phyloP scores from a whole-genome alignment of 1,140 invertebrate genomes.

The Drosophila novamexicana region DNA sequence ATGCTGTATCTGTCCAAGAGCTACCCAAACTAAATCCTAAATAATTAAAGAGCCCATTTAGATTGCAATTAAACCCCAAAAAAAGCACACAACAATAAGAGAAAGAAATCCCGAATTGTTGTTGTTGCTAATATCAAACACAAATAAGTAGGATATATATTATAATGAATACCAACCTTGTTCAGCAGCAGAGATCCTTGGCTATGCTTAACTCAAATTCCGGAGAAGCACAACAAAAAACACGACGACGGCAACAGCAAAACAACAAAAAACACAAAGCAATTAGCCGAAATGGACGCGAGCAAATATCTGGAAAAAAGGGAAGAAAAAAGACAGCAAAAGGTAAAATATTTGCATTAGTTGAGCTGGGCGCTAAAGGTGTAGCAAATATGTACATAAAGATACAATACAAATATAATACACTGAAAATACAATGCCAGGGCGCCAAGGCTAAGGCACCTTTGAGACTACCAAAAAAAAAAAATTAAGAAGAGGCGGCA shows the following conservation, averaged over 20 bases:
- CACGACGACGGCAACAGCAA: conserved; percentile 17
- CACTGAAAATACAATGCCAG: conserved; percentile 13
- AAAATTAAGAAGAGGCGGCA: no score
- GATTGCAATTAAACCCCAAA: conserved; percentile 55
- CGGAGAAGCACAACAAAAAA: conserved; percentile 30
- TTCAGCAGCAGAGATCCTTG: conserved; percentile 24
- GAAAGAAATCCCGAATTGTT: conserved; percentile 19
- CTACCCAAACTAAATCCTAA: conserved; percentile 29
- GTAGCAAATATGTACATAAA: conserved; percentile 48
- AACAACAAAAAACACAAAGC: conserved; percentile 58
- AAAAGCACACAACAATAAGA: conserved; percentile 6
- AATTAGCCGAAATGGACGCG: conserved; percentile 75
- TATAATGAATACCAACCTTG: conserved; percentile 59
- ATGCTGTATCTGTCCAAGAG: background rate
- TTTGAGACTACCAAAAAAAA: background rate
- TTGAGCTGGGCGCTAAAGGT: conserved; percentile 26
- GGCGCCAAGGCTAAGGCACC: conserved; percentile 14
- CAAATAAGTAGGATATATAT: conserved; percentile 49
- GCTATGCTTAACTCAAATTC: conserved; percentile 46
- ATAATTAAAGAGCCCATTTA: conserved; percentile 58
- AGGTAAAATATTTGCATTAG: conserved; percentile 78
- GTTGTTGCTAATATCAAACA: conserved; percentile 38
- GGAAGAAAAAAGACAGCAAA: conserved; percentile 61
- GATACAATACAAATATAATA: conserved; percentile 17
- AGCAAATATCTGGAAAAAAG: conserved; percentile 49